Evolutionary conservation across 2,113 vertebrate species (phyloP).

Genomic region (Nipponia nippon): DNA sequence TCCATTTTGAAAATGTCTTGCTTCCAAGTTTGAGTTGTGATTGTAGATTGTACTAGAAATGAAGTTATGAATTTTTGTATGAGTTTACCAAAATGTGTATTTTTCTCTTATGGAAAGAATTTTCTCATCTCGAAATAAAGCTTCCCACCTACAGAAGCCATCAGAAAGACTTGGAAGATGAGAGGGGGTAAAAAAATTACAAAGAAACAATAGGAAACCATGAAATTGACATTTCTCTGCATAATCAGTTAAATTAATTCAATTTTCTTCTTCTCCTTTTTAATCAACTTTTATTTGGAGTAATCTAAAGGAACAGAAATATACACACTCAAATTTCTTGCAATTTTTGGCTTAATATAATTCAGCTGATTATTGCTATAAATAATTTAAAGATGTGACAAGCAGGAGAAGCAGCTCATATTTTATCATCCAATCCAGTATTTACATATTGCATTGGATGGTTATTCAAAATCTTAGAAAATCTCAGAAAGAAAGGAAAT

Average conservation of each 20-base stretch:
- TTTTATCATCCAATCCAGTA: not conserved
- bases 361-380: constrained; percentile 18
- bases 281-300: constrained; percentile 25
- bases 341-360: constrained; percentile 8
- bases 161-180: not conserved
- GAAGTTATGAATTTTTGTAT: not conserved
- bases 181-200: not conserved
- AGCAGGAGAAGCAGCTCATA: not conserved
- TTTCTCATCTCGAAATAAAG: not conserved
- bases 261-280: constrained; percentile 12
- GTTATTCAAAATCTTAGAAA: not conserved
- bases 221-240: not conserved
- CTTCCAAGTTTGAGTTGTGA: not conserved
- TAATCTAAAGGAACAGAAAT: constrained; percentile 10
- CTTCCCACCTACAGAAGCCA: not conserved
- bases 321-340: not conserved
- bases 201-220: not conserved
- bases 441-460: not conserved
- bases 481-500: not conserved
- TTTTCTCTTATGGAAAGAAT: not conserved
- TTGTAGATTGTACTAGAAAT: not conserved
- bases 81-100: not conserved
- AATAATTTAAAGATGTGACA: constrained; percentile 2
- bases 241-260: constrained; percentile 5
- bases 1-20: not conserved